Evolutionary conservation across 2,888 invertebrate genomes (phyloP).

Genomic region (Syrista parreyssii): DNA sequence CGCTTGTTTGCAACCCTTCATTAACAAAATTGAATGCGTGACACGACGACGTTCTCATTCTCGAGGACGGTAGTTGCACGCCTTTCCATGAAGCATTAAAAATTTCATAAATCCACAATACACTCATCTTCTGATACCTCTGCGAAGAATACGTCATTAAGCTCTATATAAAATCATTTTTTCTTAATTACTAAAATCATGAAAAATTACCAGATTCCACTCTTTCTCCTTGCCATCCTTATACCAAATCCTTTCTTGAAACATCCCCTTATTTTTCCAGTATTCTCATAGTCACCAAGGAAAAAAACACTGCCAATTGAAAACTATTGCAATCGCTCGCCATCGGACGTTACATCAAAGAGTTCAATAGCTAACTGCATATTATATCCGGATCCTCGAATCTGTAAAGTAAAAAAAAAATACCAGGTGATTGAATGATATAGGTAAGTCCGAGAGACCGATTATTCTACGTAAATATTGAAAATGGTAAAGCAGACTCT

Average conservation of each 20-base stretch:
- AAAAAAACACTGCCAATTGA: background rate
- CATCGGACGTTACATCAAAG: background rate
- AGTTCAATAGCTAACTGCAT: background rate
- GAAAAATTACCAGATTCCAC: background rate
- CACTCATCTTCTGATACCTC: background rate
- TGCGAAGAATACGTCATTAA: no score
- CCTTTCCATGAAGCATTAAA: background rate
- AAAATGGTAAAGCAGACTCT: background rate
- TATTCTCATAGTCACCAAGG: background rate
- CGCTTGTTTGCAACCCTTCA: background rate
- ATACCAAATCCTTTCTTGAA: background rate
- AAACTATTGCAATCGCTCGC: background rate
- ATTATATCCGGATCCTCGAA: background rate
- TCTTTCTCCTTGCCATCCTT: background rate
- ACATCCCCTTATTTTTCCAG: background rate
- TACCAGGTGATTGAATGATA: background rate
- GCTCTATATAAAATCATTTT: background rate
- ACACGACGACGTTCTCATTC: background rate
- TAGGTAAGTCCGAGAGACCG: background rate
- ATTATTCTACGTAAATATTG: background rate
- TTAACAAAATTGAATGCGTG: conserved; percentile 4
- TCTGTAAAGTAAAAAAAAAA: background rate
- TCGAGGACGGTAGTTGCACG: background rate
- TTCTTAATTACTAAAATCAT: background rate
- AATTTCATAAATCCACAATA: background rate